phyloP scores from a whole-genome alignment of 2,797 vertebrate genomes.

The Dicrostonyx torquatus region DNA sequence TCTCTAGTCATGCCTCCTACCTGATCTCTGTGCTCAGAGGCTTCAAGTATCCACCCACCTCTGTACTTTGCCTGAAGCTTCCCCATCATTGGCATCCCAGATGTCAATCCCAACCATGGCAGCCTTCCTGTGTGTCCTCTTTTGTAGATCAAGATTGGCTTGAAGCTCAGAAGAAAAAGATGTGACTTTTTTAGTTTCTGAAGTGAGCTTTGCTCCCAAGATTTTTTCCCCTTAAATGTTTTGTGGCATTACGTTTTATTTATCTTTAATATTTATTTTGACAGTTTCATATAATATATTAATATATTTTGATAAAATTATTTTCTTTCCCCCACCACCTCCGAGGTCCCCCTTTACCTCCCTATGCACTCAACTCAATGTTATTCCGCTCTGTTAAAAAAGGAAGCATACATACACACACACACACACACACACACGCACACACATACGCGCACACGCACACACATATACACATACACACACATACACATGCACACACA shows the following conservation, averaged over 20 bases:
- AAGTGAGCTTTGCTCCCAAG: background rate
- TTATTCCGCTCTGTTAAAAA: background rate
- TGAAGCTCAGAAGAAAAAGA: background rate
- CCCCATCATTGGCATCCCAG: too few relatives aligned
- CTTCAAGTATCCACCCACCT: too few relatives aligned
- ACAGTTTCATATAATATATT: background rate
- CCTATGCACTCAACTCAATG: background rate
- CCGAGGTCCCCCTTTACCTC: too few relatives aligned
- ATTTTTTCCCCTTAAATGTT: background rate
- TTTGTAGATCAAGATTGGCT: background rate
- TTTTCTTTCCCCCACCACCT: background rate
- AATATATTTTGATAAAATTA: background rate
- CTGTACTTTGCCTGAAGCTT: background rate
- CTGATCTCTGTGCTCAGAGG: background rate
- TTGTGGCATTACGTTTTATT: background rate
- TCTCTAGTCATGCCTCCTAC: background rate
- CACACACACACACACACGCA: background rate
- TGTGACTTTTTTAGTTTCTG: background rate
- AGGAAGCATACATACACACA: background rate
- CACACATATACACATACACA: background rate
- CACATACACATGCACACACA: background rate
- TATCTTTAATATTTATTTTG: background rate
- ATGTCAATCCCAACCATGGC: background rate
- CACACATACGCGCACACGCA: too few relatives aligned
- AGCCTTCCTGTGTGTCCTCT: background rate